These are phyloP conservation scores for Etia nguti DNA, from an alignment of 2,113 vertebrate genomes.

Conservation along the genomic window DNA sequence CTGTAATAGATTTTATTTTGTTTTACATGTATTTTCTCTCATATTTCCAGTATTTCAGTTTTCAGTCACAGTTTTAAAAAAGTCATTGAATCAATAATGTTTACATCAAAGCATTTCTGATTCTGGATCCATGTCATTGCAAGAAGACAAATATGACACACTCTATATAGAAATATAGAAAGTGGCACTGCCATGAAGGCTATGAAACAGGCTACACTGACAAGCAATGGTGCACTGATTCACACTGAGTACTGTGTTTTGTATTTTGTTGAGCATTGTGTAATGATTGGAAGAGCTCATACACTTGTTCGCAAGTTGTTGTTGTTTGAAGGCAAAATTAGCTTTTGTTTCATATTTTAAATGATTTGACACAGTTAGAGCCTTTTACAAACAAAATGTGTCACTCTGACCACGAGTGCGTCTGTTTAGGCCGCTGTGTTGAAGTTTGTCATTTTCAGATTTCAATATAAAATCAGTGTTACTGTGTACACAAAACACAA, in stretches of 20 bases:
- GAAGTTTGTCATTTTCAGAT: not conserved
- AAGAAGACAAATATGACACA: not conserved
- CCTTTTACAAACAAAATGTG: not conserved
- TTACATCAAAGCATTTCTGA: not conserved
- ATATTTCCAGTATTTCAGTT: too few relatives aligned
- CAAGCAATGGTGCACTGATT: not conserved
- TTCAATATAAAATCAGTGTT: not conserved
- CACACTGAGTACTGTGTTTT: not conserved
- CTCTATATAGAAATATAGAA: not conserved
- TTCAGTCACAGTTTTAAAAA: too few relatives aligned
- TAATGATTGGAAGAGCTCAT: not conserved
- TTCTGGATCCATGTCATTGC: not conserved
- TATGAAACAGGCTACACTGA: not conserved
- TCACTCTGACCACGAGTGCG: rapidly evolving
- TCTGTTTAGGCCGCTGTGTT: not conserved
- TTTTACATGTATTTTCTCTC: too few relatives aligned
- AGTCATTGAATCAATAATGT: too few relatives aligned
- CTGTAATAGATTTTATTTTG: too few relatives aligned
- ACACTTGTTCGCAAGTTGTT: not conserved
- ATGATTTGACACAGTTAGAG: not conserved
- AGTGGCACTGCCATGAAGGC: not conserved
- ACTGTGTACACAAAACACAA: not conserved
- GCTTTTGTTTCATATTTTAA: not conserved
- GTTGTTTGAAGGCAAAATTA: not conserved
- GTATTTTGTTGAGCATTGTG: not conserved